Evolutionary conservation across 2,797 vertebrate genomes (phyloP).

Genomic region (Micrastur ruficollis): DNA sequence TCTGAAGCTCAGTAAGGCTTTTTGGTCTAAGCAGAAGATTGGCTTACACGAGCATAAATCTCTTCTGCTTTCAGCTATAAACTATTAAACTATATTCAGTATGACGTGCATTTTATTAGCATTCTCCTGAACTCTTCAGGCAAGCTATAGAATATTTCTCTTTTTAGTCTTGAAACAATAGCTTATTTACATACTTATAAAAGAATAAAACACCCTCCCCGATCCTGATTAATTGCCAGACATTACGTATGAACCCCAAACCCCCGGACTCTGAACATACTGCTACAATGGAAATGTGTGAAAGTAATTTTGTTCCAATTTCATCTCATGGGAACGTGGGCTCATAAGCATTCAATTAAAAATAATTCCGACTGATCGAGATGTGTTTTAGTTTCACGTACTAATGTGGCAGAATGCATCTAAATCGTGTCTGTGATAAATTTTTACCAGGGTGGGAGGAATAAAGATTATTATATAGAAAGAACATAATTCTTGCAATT

Average conservation of each 20-base stretch:
- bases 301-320: conserved; percentile 46
- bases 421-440: not conserved
- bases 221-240: conserved; percentile 26
- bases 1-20: not conserved
- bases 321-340: conserved; percentile 23
- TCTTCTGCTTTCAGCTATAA: not conserved
- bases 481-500: not conserved
- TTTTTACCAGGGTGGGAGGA: not conserved
- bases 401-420: not conserved
- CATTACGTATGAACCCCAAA: not conserved
- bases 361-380: not conserved
- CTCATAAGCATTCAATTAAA: conserved; percentile 45
- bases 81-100: not conserved
- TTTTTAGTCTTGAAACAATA: conserved; percentile 7
- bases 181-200: conserved; percentile 28
- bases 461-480: not conserved
- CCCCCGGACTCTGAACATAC: not conserved
- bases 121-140: not conserved
- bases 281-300: conserved; percentile 32
- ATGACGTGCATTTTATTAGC: not conserved
- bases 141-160: not conserved
- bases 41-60: not conserved
- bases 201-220: not conserved
- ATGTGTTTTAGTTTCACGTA: not conserved
- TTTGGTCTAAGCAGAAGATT: not conserved